Evolutionary conservation across 2,888 invertebrate genomes (phyloP), one percentile per base, ranked within the genome.

Genomic region (Limenitis camilla): DNA sequence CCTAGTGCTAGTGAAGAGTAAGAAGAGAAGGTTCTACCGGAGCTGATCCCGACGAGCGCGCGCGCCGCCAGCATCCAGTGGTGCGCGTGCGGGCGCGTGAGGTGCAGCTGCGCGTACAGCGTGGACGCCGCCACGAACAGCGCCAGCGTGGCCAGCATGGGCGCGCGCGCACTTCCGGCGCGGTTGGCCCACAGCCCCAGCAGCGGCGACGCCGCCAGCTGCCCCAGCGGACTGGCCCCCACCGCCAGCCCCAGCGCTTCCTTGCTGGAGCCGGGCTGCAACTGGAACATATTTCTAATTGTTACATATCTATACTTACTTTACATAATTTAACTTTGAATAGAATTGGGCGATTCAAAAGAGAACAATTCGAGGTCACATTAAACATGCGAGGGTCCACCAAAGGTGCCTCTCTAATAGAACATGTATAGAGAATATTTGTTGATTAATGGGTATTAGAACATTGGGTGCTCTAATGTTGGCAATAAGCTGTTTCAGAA

Each of bases 111-210:
- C 29, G 95, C 93, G 74, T 96, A 96, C 46, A 92, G 80, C 19
- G 85, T 89, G 70, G 94, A 95, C 38, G 95, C 91, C 27, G 91
- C 49, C 50, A 92, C 92, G 77, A 95, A 95, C 36, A 95, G 75
- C 29, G 88, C 85, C 60, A 96, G 81, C 27, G 94, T 92, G 55
- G 90, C 73, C 42, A 94, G 82, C 46, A 95, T 78, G 0, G 95
- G 95, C 51, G 92, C 71, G 53, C 95, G 90, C 61, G 93, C 92
- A 1, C 91, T 89, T 46, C 92, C 91, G 29, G 92, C 79, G 70
- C 90, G 91, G 76, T 95, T 95, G 46, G 93, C 92, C 94, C 95
- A 95, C 91, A 92, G 92, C 39, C 96, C 96, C 60, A 95, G 89
- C 60, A 95, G 76, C 3, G 96, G 96, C 19, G 95, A 95, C 74